phyloP scores from a whole-genome alignment of 2,797 vertebrate genomes.

The Scolopax rusticola region DNA sequence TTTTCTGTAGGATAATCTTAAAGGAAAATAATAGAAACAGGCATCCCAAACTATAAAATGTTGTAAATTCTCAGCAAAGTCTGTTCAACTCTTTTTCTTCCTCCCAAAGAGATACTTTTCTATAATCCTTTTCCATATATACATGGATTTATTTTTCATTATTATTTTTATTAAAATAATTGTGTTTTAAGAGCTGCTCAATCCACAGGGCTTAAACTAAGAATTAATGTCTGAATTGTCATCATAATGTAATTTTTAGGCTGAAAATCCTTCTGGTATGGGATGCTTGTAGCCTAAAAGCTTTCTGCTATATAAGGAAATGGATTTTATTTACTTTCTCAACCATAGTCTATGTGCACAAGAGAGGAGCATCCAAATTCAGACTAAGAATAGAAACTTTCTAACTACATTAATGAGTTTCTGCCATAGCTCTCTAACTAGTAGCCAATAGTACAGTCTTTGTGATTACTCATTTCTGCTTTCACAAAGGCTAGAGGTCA shows the following conservation, averaged over 20 bases:
- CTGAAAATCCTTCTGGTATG: slow-evolving; percentile 25
- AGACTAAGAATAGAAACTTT: slow-evolving; percentile 32
- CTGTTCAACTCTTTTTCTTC: neutral
- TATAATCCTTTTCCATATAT: neutral
- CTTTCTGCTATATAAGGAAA: slow-evolving; percentile 58
- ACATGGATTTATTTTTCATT: slow-evolving; percentile 34
- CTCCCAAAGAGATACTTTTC: neutral
- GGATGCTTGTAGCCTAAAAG: slow-evolving; percentile 10
- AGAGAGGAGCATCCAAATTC: slow-evolving; percentile 5
- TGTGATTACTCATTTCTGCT: neutral
- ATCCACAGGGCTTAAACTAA: neutral
- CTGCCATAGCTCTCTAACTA: neutral
- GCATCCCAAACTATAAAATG: neutral
- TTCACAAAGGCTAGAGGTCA: neutral
- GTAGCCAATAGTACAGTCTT: neutral
- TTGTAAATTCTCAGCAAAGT: neutral
- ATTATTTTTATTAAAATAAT: slow-evolving; percentile 40
- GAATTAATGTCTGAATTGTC: slow-evolving; percentile 34
- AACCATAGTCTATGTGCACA: neutral
- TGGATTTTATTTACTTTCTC: slow-evolving; percentile 34
- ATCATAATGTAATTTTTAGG: slow-evolving; percentile 37
- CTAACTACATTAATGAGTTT: neutral
- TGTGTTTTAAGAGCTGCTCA: slow-evolving; percentile 10
- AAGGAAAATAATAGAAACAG: neutral
- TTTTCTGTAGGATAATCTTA: neutral